Conservation (phyloP, 2,113 vertebrate species). For the Turdus rufiventris region DNA sequence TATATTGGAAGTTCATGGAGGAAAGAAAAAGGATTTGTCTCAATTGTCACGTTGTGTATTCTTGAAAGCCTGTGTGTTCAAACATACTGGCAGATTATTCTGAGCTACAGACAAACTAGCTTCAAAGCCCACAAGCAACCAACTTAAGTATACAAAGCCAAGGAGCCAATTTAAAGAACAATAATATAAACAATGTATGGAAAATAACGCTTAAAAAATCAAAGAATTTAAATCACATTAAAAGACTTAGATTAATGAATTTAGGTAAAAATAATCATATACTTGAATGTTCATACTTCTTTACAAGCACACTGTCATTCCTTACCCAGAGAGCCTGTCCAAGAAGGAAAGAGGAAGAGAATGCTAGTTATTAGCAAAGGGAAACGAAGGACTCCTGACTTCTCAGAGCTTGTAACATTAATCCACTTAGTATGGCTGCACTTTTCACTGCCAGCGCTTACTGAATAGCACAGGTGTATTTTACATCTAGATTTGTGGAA, state of each 20-base stretch:
- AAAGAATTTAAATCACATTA: not conserved
- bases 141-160: not conserved
- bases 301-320: not conserved
- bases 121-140: not conserved
- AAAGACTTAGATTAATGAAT: not conserved
- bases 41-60: not conserved
- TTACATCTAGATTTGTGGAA: not conserved
- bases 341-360: not conserved
- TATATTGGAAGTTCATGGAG: not conserved
- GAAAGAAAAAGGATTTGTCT: slow-evolving; percentile 5
- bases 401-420: not conserved
- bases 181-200: not conserved
- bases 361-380: not conserved
- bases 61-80: not conserved
- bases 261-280: not conserved
- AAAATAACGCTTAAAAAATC: not conserved
- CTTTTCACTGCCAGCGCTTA: not conserved
- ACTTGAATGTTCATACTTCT: not conserved
- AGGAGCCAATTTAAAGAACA: not conserved
- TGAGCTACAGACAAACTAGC: not conserved
- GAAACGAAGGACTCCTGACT: not conserved
- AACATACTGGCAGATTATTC: not conserved
- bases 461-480: not conserved
- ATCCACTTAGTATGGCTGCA: not conserved
- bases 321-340: not conserved